Conservation (phyloP, 1,140 invertebrate species). For the Drosophila insularis region DNA sequence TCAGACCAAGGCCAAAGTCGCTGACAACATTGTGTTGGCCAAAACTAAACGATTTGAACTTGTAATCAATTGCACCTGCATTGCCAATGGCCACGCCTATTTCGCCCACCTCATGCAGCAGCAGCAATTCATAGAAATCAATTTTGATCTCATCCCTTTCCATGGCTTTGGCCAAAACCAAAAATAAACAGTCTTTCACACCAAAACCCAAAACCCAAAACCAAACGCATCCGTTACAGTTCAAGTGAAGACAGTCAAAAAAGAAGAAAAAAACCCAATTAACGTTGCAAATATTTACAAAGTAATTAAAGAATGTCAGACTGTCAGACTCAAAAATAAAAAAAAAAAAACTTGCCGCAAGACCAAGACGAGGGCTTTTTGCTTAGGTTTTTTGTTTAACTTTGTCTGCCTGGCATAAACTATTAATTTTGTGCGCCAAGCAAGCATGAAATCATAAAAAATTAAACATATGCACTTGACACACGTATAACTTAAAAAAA, state of each 20-base stretch:
- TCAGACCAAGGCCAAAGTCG: constrained; percentile 69
- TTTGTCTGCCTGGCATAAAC: constrained; percentile 45
- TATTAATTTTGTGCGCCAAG: constrained; percentile 62
- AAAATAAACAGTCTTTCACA: constrained; percentile 45
- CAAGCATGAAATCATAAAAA: constrained; percentile 55
- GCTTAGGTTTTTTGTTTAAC: background rate
- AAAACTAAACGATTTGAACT: constrained; percentile 79
- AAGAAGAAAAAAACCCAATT: constrained; percentile 64
- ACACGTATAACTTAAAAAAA: constrained; percentile 46
- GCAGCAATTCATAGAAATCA: background rate
- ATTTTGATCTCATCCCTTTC: background rate
- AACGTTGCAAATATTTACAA: constrained; percentile 72
- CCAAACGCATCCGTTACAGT: constrained; percentile 54
- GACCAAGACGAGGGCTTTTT: constrained; percentile 17
- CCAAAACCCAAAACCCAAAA: constrained; percentile 47
- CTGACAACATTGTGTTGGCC: constrained; percentile 71
- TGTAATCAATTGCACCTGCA: constrained; percentile 80
- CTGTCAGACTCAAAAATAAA: background rate
- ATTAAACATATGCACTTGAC: constrained; percentile 46
- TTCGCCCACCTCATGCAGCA: background rate
- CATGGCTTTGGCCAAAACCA: constrained; percentile 9
- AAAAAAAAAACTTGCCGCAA: constrained; percentile 7
- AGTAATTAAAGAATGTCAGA: constrained; percentile 71
- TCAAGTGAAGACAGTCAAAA: constrained; percentile 22
- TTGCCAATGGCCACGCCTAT: constrained; percentile 1